Evolutionary conservation across 2,888 invertebrate genomes (phyloP), one percentile per base, ranked within the genome.

Genomic region (Diploptera punctata): DNA sequence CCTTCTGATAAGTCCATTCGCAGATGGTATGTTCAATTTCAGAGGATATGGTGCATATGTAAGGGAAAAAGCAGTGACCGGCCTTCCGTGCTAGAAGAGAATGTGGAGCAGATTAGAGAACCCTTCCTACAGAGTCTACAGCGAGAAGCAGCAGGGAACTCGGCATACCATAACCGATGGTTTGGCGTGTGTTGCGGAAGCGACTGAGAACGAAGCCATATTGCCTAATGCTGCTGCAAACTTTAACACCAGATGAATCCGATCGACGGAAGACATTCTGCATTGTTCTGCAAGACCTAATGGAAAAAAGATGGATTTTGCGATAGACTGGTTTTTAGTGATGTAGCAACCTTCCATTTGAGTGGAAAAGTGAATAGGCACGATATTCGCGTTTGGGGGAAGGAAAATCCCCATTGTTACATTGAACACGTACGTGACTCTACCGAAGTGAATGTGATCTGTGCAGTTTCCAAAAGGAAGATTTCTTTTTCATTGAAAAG

Each of bases 121-220:
- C 5, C 38, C 7, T 38, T 38, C 38, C 38, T 9, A 38, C 13
- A 13, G 5, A 38, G 38, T 38, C 13, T 13, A 60, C 60, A 4
- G 26, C 24, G 19, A 18, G 26, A 24, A 24, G 3, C 10, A 60
- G 60, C 60, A 60, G 60, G 16, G 60, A 60, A 24, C 24, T 60
- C 13, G 16, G 26, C 19, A 21, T 24, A 61, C 31, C 61, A 18
- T 31, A 61, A 29, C 26, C 61, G 31, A 29, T 16, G 5, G 61
- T 29, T 24, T 19, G 5, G 54, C 54, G 21, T 54, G 21, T 54
- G 19, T 19, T 54, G 21, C 21, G 54, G 21, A 54, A 19, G 54
- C 21, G 54, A 19, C 54, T 19, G 21, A 54, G 54, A 54, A 54
- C 21, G 54, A 54, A 54, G 54, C 54, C 54, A 54, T 54, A 54